Evolutionary conservation across 2,113 vertebrate genomes (phyloP).

Genomic region (Aix galericulata): DNA sequence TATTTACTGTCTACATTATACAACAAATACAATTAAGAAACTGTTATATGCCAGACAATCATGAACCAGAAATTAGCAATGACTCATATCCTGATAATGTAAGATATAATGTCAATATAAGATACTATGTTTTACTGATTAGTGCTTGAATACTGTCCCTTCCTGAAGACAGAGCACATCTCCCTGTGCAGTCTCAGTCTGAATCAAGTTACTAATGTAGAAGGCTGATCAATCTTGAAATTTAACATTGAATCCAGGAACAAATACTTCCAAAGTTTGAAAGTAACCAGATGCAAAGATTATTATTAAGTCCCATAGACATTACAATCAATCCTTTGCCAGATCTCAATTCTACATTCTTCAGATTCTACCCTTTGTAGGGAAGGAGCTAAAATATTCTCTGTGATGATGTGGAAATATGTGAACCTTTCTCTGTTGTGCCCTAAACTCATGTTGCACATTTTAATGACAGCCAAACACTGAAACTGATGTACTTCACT

Average conservation of each 20-base stretch:
- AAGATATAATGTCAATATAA: background rate
- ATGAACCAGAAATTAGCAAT: background rate
- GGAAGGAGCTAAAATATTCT: background rate
- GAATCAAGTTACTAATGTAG: background rate
- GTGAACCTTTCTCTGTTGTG: background rate
- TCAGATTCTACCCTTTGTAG: background rate
- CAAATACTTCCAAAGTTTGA: background rate
- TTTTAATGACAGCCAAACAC: background rate
- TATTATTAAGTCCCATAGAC: background rate
- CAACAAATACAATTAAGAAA: background rate
- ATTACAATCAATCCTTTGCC: background rate
- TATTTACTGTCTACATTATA: background rate
- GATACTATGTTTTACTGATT: background rate
- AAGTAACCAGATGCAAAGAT: background rate
- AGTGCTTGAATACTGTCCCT: background rate
- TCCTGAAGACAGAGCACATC: background rate
- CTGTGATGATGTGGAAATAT: background rate
- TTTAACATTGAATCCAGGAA: background rate
- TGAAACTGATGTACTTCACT: background rate
- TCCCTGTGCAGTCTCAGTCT: background rate
- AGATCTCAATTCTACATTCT: background rate
- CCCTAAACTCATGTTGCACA: fast-evolving
- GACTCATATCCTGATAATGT: background rate
- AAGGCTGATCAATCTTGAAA: background rate
- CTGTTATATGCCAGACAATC: background rate